These are phyloP conservation scores for Sylvia atricapilla DNA, from an alignment of 2,113 vertebrate species.

Conservation along the genomic window DNA sequence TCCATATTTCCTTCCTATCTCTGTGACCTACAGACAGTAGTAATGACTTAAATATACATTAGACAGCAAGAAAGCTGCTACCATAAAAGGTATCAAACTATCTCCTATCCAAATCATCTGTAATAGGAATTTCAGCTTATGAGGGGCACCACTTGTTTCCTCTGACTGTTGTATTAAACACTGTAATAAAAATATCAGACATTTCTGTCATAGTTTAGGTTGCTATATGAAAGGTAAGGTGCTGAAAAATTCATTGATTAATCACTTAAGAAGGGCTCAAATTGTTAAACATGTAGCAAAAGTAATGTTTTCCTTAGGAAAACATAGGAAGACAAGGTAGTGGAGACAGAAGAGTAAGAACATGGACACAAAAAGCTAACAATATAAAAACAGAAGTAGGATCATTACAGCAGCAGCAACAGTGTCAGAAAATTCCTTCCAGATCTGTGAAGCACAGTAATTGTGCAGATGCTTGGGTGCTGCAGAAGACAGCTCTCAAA, in stretches of 20 bases:
- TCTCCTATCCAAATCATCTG: not conserved
- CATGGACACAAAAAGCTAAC: not conserved
- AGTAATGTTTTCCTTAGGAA: not conserved
- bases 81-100: rapidly evolving
- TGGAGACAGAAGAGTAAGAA: not conserved
- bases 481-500: not conserved
- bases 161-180: not conserved
- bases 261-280: not conserved
- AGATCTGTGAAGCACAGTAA: not conserved
- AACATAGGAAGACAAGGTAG: not conserved
- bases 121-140: not conserved
- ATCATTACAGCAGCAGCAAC: not conserved
- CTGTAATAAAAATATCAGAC: not conserved
- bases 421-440: not conserved
- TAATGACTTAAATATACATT: not conserved
- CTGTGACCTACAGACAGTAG: not conserved
- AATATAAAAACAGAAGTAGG: not conserved
- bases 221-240: not conserved
- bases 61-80: not conserved
- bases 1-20: not conserved
- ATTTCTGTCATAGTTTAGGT: not conserved
- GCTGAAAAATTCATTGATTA: not conserved
- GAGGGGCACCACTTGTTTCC: not conserved
- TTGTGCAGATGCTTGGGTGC: not conserved
- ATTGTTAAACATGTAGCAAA: not conserved